phyloP scores from a whole-genome alignment of 2,797 vertebrate genomes.

The Gallirallus australis region DNA sequence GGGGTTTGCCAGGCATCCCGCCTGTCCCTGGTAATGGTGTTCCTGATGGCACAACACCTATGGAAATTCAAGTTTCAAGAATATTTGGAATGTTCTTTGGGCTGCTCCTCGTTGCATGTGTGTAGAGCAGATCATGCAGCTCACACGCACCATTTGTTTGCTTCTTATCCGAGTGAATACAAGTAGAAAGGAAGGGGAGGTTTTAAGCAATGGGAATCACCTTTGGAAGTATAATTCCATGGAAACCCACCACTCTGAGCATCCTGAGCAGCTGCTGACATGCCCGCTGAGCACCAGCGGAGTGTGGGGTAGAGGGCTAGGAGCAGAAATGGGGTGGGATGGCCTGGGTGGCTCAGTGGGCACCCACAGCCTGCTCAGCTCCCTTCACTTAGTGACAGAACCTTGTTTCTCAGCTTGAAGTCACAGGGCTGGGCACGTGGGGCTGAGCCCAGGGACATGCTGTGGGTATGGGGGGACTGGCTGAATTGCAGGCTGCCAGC shows the following conservation, averaged over 20 bases:
- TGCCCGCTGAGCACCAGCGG: not conserved
- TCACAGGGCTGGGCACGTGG: accelerated
- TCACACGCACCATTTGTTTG: not conserved
- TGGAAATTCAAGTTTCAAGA: not conserved
- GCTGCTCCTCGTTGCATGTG: not conserved
- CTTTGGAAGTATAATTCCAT: not conserved
- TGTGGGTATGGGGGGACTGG: not conserved
- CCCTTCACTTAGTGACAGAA: accelerated
- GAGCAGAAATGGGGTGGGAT: not conserved
- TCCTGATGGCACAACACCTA: accelerated
- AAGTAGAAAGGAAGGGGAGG: not conserved
- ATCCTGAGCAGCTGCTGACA: not conserved
- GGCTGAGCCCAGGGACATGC: not conserved
- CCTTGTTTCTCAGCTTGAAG: not conserved
- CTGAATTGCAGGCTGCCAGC: accelerated
- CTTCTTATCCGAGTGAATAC: not conserved
- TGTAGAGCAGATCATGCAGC: not conserved
- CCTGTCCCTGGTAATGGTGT: not conserved
- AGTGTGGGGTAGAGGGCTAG: not conserved
- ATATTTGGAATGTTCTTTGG: not conserved
- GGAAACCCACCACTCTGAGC: not conserved
- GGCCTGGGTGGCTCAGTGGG: accelerated
- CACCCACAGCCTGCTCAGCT: not conserved
- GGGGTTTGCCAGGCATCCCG: not conserved
- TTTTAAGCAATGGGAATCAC: not conserved